phyloP scores from a whole-genome alignment of 2,888 invertebrate genomes.

The Pogonocherus hispidulus region DNA sequence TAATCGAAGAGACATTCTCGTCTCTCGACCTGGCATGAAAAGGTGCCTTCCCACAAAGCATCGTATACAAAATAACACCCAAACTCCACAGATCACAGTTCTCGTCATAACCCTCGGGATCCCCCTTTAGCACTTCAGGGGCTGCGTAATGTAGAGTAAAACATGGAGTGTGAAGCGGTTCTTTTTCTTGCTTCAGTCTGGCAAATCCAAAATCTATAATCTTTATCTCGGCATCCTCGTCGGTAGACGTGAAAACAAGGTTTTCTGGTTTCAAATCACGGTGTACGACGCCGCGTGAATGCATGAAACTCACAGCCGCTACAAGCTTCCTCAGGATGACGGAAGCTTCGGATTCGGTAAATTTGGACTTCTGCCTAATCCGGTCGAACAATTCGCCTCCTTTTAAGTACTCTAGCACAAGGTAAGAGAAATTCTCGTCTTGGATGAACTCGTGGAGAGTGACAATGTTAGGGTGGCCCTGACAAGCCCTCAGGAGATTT shows the following conservation, averaged over 20 bases:
- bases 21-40: slow-evolving; percentile 79
- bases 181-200: slow-evolving; percentile 76
- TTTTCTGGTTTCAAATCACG: slow-evolving; percentile 96
- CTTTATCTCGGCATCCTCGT: slow-evolving; percentile 77
- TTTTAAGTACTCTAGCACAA: slow-evolving; percentile 87
- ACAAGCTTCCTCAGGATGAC: slow-evolving; percentile 86
- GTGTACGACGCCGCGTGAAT: slow-evolving; percentile 87
- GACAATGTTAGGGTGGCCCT: slow-evolving; percentile 91
- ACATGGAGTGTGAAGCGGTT: slow-evolving; percentile 85
- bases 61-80: slow-evolving; percentile 85
- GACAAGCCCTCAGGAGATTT: slow-evolving; percentile 83
- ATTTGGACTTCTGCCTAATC: slow-evolving; percentile 76
- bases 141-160: slow-evolving; percentile 96
- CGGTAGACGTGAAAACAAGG: slow-evolving; percentile 75
- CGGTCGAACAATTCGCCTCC: slow-evolving; percentile 86
- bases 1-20: slow-evolving; percentile 82
- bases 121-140: slow-evolving; percentile 86
- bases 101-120: slow-evolving; percentile 84
- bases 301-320: slow-evolving; percentile 88
- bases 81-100: slow-evolving; percentile 97
- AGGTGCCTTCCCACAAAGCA: slow-evolving; percentile 88
- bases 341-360: slow-evolving; percentile 86
- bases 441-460: slow-evolving; percentile 86
- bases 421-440: slow-evolving; percentile 87
- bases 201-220: slow-evolving; percentile 98